Conservation (phyloP, 2,113 vertebrate species). For the Polypterus bichir region DNA sequence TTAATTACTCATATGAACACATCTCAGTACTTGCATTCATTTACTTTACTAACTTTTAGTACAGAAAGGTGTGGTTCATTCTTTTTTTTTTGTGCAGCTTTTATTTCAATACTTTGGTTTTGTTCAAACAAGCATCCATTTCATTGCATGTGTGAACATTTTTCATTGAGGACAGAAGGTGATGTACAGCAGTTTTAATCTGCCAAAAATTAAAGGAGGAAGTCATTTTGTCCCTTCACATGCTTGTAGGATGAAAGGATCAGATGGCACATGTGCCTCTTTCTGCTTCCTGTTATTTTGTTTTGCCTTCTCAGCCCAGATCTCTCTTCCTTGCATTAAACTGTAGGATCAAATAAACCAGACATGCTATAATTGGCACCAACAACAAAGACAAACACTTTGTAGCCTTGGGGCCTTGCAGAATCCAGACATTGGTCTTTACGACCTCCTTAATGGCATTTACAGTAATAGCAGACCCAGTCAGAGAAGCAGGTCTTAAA, state of each 20-base stretch:
- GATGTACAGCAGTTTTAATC: conserved; percentile 32
- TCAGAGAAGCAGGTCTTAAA: background rate
- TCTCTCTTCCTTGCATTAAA: conserved; percentile 42
- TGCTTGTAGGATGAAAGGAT: conserved; percentile 40
- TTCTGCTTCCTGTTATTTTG: conserved; percentile 45
- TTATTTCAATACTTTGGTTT: background rate
- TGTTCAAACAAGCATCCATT: background rate
- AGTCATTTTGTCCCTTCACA: conserved; percentile 41
- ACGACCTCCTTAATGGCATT: conserved; percentile 40
- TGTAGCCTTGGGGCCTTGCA: conserved; percentile 38
- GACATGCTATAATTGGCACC: conserved; percentile 42
- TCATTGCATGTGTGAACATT: background rate
- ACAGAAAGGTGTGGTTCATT: too few species aligned
- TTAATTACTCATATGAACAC: too few species aligned
- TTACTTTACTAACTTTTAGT: too few species aligned
- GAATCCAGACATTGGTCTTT: conserved; percentile 41
- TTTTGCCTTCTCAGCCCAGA: conserved; percentile 36
- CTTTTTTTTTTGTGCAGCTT: background rate
- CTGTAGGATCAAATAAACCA: conserved; percentile 42
- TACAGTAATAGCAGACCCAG: conserved; percentile 23
- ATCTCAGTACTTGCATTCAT: too few species aligned
- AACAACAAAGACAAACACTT: conserved; percentile 42
- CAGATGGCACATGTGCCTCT: conserved; percentile 41
- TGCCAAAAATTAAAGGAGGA: conserved; percentile 40
- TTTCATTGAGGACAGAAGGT: background rate